A percentile compares a stretch with the other conserved stretches of the same genome.
Evolutionary conservation across 2,888 invertebrate species (phyloP).

Genomic region (Eurytoma adleriae): DNA sequence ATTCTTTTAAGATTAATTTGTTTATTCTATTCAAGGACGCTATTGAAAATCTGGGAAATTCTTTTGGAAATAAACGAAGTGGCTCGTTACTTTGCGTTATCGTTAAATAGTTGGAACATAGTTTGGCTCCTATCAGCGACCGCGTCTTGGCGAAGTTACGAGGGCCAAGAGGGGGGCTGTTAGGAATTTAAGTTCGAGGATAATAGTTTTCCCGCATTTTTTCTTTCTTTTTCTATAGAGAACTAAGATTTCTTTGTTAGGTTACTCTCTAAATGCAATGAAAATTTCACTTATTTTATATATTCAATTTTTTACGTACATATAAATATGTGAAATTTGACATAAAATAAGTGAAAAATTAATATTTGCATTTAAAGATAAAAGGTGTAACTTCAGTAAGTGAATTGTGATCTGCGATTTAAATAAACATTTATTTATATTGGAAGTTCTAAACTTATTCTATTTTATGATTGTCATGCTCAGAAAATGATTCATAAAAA

Average conservation of each 20-base stretch:
- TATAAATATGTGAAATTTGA: not conserved
- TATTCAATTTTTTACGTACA: slow-evolving; percentile 1
- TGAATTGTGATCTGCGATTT: not conserved
- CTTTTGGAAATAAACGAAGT: not conserved
- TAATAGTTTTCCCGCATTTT: slow-evolving; percentile 29
- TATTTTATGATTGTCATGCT: slow-evolving; percentile 47
- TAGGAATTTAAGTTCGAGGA: slow-evolving; percentile 54
- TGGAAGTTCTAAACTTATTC: slow-evolving; percentile 47
- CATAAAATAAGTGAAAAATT: not conserved
- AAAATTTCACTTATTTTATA: no score
- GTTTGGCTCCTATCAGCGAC: slow-evolving; percentile 41
- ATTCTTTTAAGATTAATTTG: not conserved
- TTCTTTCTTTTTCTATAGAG: slow-evolving; percentile 8
- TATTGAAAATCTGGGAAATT: not conserved
- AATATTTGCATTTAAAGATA: no score
- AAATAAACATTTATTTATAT: slow-evolving; percentile 41
- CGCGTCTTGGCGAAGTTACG: slow-evolving; percentile 45
- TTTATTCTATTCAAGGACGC: not conserved
- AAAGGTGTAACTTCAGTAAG: no score
- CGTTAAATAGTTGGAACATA: slow-evolving; percentile 47
- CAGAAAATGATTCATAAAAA: slow-evolving; percentile 43
- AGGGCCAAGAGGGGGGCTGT: slow-evolving; percentile 43
- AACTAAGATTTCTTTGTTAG: slow-evolving; percentile 37
- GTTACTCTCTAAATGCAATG: no score
- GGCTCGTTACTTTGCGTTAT: slow-evolving; percentile 27